A percentile compares a stretch with the other conserved stretches of the same genome.
Conservation (phyloP, 1,140 invertebrate species). For the Caenorhabditis briggsae region DNA sequence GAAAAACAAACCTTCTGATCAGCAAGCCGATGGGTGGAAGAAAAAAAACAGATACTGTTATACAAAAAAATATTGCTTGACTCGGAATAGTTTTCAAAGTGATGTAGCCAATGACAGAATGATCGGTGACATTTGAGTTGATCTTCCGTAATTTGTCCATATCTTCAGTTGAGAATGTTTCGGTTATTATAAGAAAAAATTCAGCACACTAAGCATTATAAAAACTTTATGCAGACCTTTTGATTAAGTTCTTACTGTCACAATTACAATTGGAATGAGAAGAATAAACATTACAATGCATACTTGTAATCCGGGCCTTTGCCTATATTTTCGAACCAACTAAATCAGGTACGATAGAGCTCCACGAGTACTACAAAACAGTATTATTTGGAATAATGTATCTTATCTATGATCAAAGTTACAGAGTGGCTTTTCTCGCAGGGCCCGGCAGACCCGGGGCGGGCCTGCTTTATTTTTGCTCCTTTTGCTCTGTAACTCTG, state of each 20-base stretch:
- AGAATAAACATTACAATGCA: neutral
- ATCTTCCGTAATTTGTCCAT: neutral
- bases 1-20: neutral
- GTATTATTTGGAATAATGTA: too few relatives aligned
- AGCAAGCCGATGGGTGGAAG: conserved; percentile 1
- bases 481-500: too few relatives aligned
- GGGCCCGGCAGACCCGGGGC: too few relatives aligned
- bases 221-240: neutral
- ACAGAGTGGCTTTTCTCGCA: too few relatives aligned
- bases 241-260: neutral
- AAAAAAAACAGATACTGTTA: neutral
- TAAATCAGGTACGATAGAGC: too few relatives aligned
- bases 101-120: conserved; percentile 18
- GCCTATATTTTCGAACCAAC: too few relatives aligned
- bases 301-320: too few relatives aligned
- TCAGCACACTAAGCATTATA: neutral
- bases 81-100: neutral
- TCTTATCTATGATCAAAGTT: too few relatives aligned
- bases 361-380: too few relatives aligned
- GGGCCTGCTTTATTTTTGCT: too few relatives aligned
- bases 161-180: neutral
- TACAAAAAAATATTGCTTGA: neutral
- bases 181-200: neutral
- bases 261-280: neutral
- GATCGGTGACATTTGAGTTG: neutral